Base-by-base conservation (phyloP, 2,113 vertebrate species). In the Petrocephalus microphthalmus region DNA sequence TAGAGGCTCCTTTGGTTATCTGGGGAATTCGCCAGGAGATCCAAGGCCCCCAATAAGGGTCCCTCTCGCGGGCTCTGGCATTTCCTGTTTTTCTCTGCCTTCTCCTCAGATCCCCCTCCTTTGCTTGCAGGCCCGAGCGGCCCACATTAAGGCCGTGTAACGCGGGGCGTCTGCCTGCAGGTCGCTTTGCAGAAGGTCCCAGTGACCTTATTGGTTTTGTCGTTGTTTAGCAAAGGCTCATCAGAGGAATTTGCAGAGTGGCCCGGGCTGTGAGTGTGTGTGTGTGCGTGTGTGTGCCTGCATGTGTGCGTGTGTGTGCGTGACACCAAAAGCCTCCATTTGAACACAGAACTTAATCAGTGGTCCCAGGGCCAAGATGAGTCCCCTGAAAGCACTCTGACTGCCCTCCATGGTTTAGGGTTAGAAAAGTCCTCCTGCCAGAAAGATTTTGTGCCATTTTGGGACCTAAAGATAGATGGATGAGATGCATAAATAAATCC, bases 161-260 rank as follows among this genome's bases (percentile, higher is more conserved):
- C 45, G 52, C 42, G 42, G 42, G 42, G 42, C 42, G 3, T 3
- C 42, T 2, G 83, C 74, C 87, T 47, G 51, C 78, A 19, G 42
- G 25, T 82, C 89, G 54, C 88, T 88, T 84, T 54, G 33, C 89
- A 86, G 37, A 29, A 42, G 56, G 88, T 67, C 85, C 82, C 85
- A 15, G 29, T 78, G 88, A 84, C 86, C 47, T 71, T 87, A 82
- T 47, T n/a, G 81, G 57, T 56, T 87, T 85, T 19, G 17, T 15
- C 17, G 13, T 17, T 17, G 10, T 54, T 85, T 87, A 87, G 84
- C 87, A 53, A 56, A 88, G 87, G 56, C 45, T 56, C 13, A 84
- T n/a, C 33, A 10, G 47, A 7, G 49, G 51, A 85, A 54, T 25
- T 7, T 57, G 54, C 51, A 85, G 17, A 81, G n/a, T n/a, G n/a